A percentile compares a stretch with the other conserved stretches of the same genome.
These are phyloP conservation scores for Tapera naevia DNA, from an alignment of 2,797 vertebrate species.

Conservation along the genomic window DNA sequence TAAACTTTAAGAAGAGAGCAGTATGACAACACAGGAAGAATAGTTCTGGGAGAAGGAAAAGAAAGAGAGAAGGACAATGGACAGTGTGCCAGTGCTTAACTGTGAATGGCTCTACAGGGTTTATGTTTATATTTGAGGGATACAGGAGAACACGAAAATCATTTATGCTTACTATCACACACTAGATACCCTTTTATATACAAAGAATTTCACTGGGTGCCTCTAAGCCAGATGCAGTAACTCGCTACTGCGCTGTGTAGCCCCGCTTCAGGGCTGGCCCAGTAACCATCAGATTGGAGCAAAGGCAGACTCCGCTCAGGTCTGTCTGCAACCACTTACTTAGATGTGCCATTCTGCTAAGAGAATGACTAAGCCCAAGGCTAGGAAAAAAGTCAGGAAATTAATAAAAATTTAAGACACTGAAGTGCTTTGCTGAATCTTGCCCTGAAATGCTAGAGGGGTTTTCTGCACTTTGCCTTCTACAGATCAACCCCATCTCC, in stretches of 20 bases:
- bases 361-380: background rate
- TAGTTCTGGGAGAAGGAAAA: background rate
- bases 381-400: background rate
- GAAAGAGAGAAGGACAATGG: background rate
- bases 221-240: background rate
- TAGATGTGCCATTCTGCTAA: background rate
- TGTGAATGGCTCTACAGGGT: background rate
- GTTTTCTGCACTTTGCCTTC: background rate
- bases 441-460: background rate
- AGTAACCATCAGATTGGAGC: background rate
- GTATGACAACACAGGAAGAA: background rate
- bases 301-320: background rate
- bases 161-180: background rate
- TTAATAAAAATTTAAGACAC: background rate
- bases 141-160: background rate
- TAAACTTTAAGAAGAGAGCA: background rate
- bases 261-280: background rate
- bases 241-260: background rate
- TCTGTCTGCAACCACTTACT: background rate
- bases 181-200: background rate
- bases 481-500: background rate
- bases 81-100: background rate
- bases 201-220: background rate
- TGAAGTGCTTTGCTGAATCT: background rate
- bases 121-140: background rate